These are phyloP conservation scores for Hylaea fasciaria DNA, from an alignment of 2,888 invertebrate genomes.

Conservation along the genomic window DNA sequence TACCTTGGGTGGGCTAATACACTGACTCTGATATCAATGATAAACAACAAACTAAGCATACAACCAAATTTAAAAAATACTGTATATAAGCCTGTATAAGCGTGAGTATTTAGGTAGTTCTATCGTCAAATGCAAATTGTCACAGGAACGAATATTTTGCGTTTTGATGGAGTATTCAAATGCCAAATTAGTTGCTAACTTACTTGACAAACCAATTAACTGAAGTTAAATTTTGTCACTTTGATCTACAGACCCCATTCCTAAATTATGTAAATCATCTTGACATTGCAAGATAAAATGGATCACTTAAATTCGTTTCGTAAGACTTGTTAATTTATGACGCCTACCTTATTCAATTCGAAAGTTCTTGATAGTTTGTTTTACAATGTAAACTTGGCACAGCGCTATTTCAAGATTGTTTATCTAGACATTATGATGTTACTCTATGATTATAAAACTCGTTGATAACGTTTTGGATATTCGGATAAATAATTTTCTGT, in stretches of 20 bases:
- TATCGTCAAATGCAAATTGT: too few species aligned
- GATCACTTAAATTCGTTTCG: constrained; percentile 21
- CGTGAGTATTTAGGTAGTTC: too few species aligned
- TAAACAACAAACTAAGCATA: too few species aligned
- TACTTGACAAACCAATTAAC: constrained; percentile 41
- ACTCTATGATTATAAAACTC: too few species aligned
- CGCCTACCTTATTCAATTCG: constrained; percentile 5
- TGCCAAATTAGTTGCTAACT: constrained; percentile 10
- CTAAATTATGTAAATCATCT: constrained; percentile 50
- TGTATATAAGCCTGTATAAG: too few species aligned
- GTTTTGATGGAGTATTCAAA: not conserved
- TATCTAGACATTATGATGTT: too few species aligned
- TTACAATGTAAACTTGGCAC: not conserved
- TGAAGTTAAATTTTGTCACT: constrained; percentile 51
- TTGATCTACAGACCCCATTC: constrained; percentile 39
- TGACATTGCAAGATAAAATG: constrained; percentile 33
- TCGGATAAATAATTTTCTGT: too few species aligned
- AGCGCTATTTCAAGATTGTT: too few species aligned
- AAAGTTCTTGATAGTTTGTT: not conserved
- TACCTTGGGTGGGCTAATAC: too few species aligned
- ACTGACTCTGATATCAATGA: too few species aligned
- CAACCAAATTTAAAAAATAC: too few species aligned
- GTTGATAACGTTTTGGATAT: not conserved
- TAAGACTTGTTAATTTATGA: constrained; percentile 23
- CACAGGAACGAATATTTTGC: too few species aligned